Evolutionary conservation across 2,797 vertebrate species (phyloP), one percentile per base, ranked within the genome.

Genomic region (Typhlichthys subterraneus): DNA sequence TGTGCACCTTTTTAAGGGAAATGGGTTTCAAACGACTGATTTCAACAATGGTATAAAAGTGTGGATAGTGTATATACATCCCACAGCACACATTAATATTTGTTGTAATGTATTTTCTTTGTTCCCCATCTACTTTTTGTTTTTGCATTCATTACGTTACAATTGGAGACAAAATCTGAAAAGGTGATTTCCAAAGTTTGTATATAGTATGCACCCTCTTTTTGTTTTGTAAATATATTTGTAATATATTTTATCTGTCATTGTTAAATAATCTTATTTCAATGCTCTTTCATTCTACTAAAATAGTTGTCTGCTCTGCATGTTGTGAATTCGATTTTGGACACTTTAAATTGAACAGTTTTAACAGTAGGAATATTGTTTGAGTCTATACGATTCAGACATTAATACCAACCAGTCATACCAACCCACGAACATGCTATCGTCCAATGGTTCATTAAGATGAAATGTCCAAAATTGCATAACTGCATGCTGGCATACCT

Each of bases 121-220:
- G 57, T 79, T 86, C 72, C 75, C 64, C 65, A 80, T 63, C 63
- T 45, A 58, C 23, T 17, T 53, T 45, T 75, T 61, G 66, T 88
- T 81, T 82, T 79, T 85, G 79, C 45, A 33, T 73, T 61, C 85
- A 80, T 87, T 82, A 57, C 81, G 63, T 87, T 79, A 77, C 66
- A 81, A 82, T 80, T 86, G 85, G 83, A 91, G 90, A 81, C 83
- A 59, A 91, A 92, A 84, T 88, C 85, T 80, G 84, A 89, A 89
- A 91, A 92, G 88, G 90, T 91, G 90, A 93, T 83, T 86, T 83
- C 15, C 9, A 78, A 72, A 69, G 62, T 85, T 77, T 62, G 23
- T 29, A 68, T 78, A 33, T 63, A 71, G 65, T 73, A 45, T 69
- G 53, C 72, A 81, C 84, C 73, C 81, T 75, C 45, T 29, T 29